phyloP scores from a whole-genome alignment of 2,888 invertebrate species.

The Thalpophila matura region DNA sequence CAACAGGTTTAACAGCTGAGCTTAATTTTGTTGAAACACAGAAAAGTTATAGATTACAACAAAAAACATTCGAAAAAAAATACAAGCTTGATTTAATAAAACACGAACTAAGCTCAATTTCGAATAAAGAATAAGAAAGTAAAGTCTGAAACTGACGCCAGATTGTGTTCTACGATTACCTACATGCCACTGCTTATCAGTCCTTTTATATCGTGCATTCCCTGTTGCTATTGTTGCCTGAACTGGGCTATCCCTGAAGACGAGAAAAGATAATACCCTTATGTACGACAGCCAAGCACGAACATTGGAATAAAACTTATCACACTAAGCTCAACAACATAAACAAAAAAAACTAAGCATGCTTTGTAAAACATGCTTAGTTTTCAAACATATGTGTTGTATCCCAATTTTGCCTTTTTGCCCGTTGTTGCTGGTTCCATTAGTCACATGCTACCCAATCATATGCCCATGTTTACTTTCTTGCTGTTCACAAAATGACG shows the following conservation, averaged over 20 bases:
- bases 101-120: slow-evolving; percentile 9
- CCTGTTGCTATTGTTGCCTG: slow-evolving; percentile 21
- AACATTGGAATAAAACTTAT: background rate
- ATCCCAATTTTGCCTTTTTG: slow-evolving; percentile 39
- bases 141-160: background rate
- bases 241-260: background rate
- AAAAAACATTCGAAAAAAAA: too few species aligned
- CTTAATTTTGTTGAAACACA: background rate
- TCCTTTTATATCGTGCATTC: slow-evolving; percentile 9
- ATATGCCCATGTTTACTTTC: slow-evolving; percentile 65
- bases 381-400: slow-evolving; percentile 36
- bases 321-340: background rate
- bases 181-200: slow-evolving; percentile 2
- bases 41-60: too few species aligned
- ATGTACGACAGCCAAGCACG: background rate
- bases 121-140: background rate
- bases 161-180: background rate
- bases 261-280: slow-evolving; percentile 3
- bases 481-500: slow-evolving; percentile 51
- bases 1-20: too few species aligned
- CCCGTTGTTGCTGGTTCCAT: slow-evolving; percentile 61
- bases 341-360: background rate
- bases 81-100: background rate
- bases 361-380: background rate
- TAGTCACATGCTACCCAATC: slow-evolving; percentile 66